phyloP scores from a whole-genome alignment of 2,888 invertebrate genomes.

The Tineola bisselliella region DNA sequence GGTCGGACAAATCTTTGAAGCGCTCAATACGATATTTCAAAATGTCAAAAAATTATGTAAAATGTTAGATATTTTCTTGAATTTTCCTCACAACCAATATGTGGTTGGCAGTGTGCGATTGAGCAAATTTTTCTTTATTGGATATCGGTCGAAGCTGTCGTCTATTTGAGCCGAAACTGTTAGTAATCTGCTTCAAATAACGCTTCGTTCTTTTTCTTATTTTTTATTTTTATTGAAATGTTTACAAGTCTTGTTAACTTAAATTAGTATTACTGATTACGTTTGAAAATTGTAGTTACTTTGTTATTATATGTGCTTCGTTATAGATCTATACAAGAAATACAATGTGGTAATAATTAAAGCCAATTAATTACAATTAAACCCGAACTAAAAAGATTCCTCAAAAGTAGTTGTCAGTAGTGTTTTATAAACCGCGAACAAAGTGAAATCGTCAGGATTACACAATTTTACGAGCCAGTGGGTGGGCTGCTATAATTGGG shows the following conservation, averaged over 20 bases:
- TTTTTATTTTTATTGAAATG: too few relatives aligned
- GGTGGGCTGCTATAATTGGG: background rate
- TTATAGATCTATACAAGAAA: too few relatives aligned
- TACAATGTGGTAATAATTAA: too few relatives aligned
- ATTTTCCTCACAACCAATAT: background rate
- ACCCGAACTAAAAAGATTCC: too few relatives aligned
- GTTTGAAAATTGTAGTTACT: too few relatives aligned
- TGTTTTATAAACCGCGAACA: too few relatives aligned
- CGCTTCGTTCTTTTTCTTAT: background rate
- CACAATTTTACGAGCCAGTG: background rate
- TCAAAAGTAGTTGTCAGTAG: too few relatives aligned
- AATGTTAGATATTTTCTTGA: background rate
- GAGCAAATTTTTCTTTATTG: background rate
- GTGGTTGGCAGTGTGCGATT: background rate
- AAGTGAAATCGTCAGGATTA: background rate
- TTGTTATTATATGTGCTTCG: too few relatives aligned
- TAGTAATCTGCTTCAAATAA: background rate
- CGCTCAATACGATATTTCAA: background rate
- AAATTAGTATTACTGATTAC: too few relatives aligned
- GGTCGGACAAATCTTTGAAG: background rate
- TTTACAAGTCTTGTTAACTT: too few relatives aligned
- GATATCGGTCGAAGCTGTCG: background rate
- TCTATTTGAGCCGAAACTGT: background rate
- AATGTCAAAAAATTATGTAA: background rate
- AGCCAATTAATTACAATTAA: too few relatives aligned